Evolutionary conservation across 2,888 invertebrate genomes (phyloP).

Genomic region (Eupeodes latifasciatus): DNA sequence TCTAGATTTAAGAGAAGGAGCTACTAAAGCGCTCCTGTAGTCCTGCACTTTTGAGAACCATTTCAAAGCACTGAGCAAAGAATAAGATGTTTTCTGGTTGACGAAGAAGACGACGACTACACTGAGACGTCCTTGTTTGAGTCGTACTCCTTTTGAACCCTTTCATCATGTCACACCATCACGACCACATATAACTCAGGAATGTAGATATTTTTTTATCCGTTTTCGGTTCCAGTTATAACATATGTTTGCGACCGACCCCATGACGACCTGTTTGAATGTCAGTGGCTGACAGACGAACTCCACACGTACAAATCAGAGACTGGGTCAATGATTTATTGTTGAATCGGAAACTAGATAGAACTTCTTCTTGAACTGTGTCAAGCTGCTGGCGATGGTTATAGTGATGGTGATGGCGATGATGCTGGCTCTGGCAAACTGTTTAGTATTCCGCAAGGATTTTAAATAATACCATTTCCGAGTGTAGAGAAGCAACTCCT

Average conservation of each 20-base stretch:
- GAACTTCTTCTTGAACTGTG: slow-evolving; percentile 72
- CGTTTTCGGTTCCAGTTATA: slow-evolving; percentile 39
- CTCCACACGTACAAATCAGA: slow-evolving; percentile 76
- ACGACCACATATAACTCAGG: slow-evolving; percentile 25
- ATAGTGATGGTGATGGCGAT: no score
- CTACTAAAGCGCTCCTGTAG: background rate
- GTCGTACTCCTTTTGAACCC: slow-evolving; percentile 65
- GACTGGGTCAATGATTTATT: slow-evolving; percentile 76
- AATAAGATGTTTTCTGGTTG: slow-evolving; percentile 52
- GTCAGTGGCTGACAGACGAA: slow-evolving; percentile 73
- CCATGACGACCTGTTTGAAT: slow-evolving; percentile 72
- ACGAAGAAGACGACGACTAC: background rate
- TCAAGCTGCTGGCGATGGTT: slow-evolving; percentile 63
- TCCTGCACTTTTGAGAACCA: background rate
- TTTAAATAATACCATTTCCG: slow-evolving; percentile 75
- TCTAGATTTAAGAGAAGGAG: background rate
- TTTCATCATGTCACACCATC: slow-evolving; percentile 66
- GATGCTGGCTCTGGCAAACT: slow-evolving; percentile 36
- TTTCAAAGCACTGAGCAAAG: slow-evolving; percentile 35
- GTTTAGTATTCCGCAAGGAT: slow-evolving; percentile 73
- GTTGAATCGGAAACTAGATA: slow-evolving; percentile 67
- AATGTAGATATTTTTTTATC: slow-evolving; percentile 12
- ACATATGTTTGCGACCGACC: slow-evolving; percentile 52
- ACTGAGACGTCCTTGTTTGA: slow-evolving; percentile 41
- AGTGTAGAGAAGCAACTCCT: slow-evolving; percentile 9